Conservation (phyloP, 2,888 invertebrate genomes). For the Drosophila sordidula region DNA sequence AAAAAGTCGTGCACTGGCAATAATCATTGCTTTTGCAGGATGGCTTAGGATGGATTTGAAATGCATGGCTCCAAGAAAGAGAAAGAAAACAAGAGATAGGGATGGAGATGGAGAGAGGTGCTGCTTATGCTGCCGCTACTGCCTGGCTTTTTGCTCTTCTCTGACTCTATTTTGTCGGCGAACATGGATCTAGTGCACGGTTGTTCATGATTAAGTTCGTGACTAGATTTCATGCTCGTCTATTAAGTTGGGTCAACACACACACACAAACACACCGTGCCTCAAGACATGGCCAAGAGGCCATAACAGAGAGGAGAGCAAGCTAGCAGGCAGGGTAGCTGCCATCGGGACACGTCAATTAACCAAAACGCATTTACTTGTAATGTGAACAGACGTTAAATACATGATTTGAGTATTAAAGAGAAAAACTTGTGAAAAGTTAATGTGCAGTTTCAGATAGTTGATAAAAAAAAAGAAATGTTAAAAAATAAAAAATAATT, state of each 20-base stretch:
- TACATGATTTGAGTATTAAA: constrained; percentile 17
- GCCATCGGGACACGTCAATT: constrained; percentile 55
- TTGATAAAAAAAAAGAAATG: neutral
- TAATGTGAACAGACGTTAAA: constrained; percentile 34
- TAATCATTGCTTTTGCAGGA: constrained; percentile 64
- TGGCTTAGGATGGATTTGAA: constrained; percentile 26
- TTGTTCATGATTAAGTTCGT: constrained; percentile 86
- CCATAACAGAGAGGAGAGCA: constrained; percentile 45
- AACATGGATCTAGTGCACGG: constrained; percentile 86
- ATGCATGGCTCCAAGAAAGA: constrained; percentile 7
- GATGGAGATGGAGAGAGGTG: neutral
- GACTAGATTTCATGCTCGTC: constrained; percentile 86
- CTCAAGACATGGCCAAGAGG: constrained; percentile 35
- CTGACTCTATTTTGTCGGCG: constrained; percentile 86
- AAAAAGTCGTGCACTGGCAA: constrained; percentile 73
- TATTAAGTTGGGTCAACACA: constrained; percentile 86
- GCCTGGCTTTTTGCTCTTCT: constrained; percentile 59
- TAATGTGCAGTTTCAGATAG: constrained; percentile 1
- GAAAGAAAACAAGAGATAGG: neutral
- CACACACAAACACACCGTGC: constrained; percentile 26
- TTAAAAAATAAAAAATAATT: neutral
- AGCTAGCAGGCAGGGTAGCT: constrained; percentile 3
- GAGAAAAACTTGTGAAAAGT: constrained; percentile 25
- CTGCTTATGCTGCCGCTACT: constrained; percentile 13
- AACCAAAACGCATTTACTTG: constrained; percentile 42